Evolutionary conservation across 2,888 invertebrate species (phyloP).

Genomic region (Spisula solida): DNA sequence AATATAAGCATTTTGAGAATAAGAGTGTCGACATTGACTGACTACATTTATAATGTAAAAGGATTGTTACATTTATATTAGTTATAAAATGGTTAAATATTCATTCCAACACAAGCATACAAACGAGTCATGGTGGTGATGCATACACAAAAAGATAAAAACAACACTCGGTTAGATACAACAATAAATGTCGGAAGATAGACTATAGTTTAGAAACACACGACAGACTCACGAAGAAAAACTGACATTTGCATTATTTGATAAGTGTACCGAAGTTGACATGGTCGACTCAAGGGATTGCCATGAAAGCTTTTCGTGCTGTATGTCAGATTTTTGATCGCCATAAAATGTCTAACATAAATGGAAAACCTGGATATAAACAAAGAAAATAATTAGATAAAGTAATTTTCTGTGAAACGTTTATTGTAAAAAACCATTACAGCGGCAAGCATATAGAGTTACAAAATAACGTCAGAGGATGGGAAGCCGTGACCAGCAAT

Average conservation of each 20-base stretch:
- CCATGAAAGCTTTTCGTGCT: neutral
- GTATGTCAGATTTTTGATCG: neutral
- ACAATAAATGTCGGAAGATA: conserved; percentile 14
- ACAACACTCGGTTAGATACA: neutral
- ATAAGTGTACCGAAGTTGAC: neutral
- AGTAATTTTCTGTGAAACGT: neutral
- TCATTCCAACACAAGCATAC: neutral
- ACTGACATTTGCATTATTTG: conserved; percentile 17
- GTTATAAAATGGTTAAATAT: neutral
- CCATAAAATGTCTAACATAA: conserved; percentile 18
- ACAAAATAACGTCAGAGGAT: neutral
- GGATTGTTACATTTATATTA: neutral
- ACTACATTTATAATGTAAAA: neutral
- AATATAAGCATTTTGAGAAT: no score
- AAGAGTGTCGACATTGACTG: no score
- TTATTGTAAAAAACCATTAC: conserved; percentile 23
- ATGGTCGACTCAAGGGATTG: neutral
- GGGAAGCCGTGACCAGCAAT: neutral
- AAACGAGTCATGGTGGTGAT: neutral
- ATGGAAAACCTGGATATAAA: neutral
- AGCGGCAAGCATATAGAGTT: neutral
- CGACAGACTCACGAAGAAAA: neutral
- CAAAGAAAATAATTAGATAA: neutral
- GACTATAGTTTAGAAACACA: neutral
- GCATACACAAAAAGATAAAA: neutral